Percentiles rank a stretch among this genome's conserved stretches.
Conservation (phyloP, 2,888 invertebrate genomes). For the Aphodius granarius region DNA sequence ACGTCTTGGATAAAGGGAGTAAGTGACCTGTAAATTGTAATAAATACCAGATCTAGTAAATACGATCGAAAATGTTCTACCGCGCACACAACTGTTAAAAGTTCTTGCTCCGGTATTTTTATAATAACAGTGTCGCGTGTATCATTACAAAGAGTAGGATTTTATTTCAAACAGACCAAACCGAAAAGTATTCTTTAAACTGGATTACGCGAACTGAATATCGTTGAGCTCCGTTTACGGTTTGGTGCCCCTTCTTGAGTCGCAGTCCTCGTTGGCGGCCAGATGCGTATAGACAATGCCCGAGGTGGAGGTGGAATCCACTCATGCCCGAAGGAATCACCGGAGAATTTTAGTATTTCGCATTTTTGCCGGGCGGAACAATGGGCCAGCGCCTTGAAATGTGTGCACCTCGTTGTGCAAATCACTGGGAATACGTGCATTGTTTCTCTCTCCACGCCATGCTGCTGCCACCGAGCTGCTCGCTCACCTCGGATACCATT, state of each 20-base stretch:
- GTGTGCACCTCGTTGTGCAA: conserved; percentile 3
- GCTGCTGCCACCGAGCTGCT: background rate
- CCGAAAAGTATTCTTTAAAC: background rate
- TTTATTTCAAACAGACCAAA: background rate
- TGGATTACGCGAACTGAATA: background rate
- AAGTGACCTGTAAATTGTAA: too few species aligned
- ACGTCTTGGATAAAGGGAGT: too few species aligned
- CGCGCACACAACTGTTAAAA: too few species aligned
- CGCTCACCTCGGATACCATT: background rate
- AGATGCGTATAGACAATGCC: conserved; percentile 2
- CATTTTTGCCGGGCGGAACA: conserved; percentile 15
- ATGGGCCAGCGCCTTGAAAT: conserved; percentile 18
- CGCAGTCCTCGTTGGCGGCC: too few species aligned
- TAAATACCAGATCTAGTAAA: too few species aligned
- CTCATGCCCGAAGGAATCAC: conserved; percentile 10
- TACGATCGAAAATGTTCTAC: too few species aligned
- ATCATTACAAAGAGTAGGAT: background rate
- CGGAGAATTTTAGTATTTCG: conserved; percentile 14
- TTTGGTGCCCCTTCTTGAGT: background rate
- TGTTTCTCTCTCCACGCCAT: conserved; percentile 13
- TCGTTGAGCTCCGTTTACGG: background rate
- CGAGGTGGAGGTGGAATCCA: conserved; percentile 1
- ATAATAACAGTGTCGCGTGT: too few species aligned
- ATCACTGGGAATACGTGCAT: conserved; percentile 15
- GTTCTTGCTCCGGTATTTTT: too few species aligned